Conservation (phyloP, 2,888 invertebrate genomes). For the Spilarctia lutea region DNA sequence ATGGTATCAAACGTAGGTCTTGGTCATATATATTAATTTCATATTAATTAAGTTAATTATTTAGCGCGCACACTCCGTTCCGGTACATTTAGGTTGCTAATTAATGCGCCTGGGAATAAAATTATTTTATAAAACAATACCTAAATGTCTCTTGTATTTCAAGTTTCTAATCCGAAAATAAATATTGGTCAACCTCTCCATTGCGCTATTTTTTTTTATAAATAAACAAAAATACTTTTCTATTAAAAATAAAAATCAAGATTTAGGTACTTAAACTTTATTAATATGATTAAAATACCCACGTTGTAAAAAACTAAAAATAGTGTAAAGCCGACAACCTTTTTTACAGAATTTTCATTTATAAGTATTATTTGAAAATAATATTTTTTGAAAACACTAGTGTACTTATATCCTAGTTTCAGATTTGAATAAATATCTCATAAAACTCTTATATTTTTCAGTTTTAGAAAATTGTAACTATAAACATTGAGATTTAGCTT, state of each 20-base stretch:
- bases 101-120: slow-evolving; percentile 40
- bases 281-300: too few relatives aligned
- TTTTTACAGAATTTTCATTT: too few relatives aligned
- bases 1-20: slow-evolving; percentile 30
- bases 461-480: not conserved
- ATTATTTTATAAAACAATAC: not conserved
- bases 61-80: slow-evolving; percentile 50
- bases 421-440: not conserved
- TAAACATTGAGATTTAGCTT: slow-evolving; percentile 18
- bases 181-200: not conserved
- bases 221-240: not conserved
- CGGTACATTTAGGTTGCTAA: slow-evolving; percentile 62
- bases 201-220: not conserved
- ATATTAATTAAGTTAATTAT: slow-evolving; percentile 77
- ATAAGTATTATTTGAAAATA: too few relatives aligned
- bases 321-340: too few relatives aligned
- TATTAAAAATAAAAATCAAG: too few relatives aligned
- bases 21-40: slow-evolving; percentile 45
- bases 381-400: too few relatives aligned
- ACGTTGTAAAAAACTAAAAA: too few relatives aligned
- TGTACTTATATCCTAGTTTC: too few relatives aligned
- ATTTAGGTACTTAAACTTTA: too few relatives aligned
- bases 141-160: not conserved
- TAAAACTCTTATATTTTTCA: not conserved
- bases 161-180: not conserved